Percentiles rank a stretch among this genome's conserved stretches.
These are phyloP conservation scores for Acrossocheilus wenchowensis DNA, from an alignment of 2,797 vertebrate species.

Conservation along the genomic window DNA sequence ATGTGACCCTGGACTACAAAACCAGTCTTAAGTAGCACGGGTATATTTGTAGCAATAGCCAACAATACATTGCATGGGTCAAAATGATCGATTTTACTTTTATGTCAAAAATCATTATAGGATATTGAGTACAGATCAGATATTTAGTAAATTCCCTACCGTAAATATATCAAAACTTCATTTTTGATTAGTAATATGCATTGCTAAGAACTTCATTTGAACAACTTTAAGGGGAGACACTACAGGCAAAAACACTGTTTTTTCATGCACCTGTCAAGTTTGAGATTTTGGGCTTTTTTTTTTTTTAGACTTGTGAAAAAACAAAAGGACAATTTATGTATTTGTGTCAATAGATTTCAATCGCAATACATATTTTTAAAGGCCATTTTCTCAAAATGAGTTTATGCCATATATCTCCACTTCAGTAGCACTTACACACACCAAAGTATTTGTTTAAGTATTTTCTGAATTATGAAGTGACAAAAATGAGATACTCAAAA, in stretches of 20 bases:
- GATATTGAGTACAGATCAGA: neutral
- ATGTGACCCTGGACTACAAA: slow-evolving; percentile 23
- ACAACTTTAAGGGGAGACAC: neutral
- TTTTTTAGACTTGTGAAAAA: neutral
- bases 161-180: neutral
- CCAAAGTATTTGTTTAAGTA: neutral
- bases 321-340: neutral
- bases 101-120: neutral
- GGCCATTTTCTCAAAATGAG: neutral
- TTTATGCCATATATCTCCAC: neutral
- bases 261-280: neutral
- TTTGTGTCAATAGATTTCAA: neutral
- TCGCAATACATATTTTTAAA: neutral
- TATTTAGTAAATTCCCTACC: neutral
- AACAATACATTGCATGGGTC: neutral
- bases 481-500: neutral
- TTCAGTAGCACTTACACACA: too few species aligned
- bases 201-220: neutral
- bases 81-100: neutral
- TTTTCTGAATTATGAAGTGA: neutral
- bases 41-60: neutral
- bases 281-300: neutral
- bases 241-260: neutral
- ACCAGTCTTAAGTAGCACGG: neutral
- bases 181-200: neutral